phyloP scores from a whole-genome alignment of 2,113 vertebrate genomes.

The Nesospiza acunhae region DNA sequence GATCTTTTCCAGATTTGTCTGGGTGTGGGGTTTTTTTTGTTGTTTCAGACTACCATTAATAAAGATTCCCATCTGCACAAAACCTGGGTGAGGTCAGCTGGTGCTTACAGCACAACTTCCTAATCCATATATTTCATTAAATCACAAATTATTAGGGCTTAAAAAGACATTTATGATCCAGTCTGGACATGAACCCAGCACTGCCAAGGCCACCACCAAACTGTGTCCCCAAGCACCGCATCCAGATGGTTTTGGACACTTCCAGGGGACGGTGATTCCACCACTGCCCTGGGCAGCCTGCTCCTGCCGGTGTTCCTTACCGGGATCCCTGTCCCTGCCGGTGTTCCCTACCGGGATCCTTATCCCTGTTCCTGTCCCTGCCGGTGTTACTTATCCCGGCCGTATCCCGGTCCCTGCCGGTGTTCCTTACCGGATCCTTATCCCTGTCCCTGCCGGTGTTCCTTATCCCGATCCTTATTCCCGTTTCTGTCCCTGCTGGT shows the following conservation, averaged over 20 bases:
- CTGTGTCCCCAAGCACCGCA: not conserved
- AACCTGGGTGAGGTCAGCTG: not conserved
- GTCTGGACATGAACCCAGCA: not conserved
- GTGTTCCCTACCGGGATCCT: too few species aligned
- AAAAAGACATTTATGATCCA: not conserved
- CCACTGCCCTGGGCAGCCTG: not conserved
- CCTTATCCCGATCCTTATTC: too few species aligned
- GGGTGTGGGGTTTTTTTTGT: not conserved
- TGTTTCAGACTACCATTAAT: not conserved
- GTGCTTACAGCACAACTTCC: not conserved
- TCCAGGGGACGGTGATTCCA: not conserved
- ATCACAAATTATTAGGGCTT: not conserved
- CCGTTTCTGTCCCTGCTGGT: too few species aligned
- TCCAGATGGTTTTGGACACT: accelerated
- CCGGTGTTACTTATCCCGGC: too few species aligned
- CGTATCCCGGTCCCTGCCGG: too few species aligned
- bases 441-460: too few species aligned
- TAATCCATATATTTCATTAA: accelerated
- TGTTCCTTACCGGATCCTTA: too few species aligned
- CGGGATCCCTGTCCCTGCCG: not conserved
- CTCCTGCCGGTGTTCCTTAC: not conserved
- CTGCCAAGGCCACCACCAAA: too few species aligned
- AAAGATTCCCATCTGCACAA: not conserved
- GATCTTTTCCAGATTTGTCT: not conserved
- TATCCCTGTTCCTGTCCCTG: not conserved